phyloP scores from a whole-genome alignment of 2,797 vertebrate genomes.

The Lepilemur septentrionalis region DNA sequence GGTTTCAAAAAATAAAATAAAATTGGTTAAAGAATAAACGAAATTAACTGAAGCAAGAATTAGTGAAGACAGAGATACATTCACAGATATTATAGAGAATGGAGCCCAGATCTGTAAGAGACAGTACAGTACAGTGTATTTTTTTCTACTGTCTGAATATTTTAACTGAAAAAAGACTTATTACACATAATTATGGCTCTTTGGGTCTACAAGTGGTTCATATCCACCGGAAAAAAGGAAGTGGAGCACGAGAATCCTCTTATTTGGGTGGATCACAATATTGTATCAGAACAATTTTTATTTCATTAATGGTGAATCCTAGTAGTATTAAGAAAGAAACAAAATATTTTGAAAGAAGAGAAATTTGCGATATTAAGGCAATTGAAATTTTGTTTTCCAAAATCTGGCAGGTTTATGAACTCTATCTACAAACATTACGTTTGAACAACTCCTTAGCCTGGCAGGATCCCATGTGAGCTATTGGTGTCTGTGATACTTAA shows the following conservation, averaged over 20 bases:
- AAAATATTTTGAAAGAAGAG: background rate
- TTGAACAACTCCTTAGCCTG: background rate
- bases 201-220: background rate
- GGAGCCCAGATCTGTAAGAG: background rate
- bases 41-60: background rate
- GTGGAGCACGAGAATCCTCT: background rate
- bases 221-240: background rate
- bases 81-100: background rate
- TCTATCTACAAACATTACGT: background rate
- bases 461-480: background rate
- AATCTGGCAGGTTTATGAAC: background rate
- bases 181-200: background rate
- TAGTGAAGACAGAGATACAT: background rate
- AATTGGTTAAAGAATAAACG: background rate
- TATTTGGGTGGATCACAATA: background rate
- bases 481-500: background rate
- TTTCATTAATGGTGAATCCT: background rate
- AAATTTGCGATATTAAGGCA: background rate
- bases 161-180: background rate
- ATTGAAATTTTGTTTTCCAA: background rate
- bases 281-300: background rate
- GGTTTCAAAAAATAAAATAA: background rate
- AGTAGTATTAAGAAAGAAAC: background rate
- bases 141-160: background rate
- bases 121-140: background rate